Percentiles rank a stretch among this genome's conserved stretches.
These are phyloP conservation scores for Smittia sp. DNA, from an alignment of 2,888 invertebrate species.

Conservation along the genomic window DNA sequence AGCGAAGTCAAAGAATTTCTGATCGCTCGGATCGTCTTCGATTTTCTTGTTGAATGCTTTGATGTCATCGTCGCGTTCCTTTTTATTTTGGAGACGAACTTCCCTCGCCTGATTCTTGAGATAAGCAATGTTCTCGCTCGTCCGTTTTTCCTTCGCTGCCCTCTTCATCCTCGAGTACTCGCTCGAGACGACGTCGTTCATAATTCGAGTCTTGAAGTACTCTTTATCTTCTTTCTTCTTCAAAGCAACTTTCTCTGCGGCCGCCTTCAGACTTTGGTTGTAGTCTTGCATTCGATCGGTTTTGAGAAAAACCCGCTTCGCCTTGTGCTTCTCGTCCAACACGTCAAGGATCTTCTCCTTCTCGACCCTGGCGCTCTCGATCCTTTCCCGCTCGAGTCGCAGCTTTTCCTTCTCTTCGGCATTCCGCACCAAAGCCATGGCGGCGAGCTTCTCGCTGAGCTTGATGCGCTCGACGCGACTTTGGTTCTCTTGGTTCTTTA, in stretches of 20 bases:
- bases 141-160: neutral
- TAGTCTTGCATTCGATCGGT: slow-evolving; percentile 17
- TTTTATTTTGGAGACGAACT: neutral
- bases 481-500: neutral
- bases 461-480: slow-evolving; percentile 3
- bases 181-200: slow-evolving; percentile 12
- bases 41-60: neutral
- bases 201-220: slow-evolving; percentile 15
- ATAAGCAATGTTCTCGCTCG: neutral
- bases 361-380: neutral
- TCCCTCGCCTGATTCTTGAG: neutral
- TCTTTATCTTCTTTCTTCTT: slow-evolving; percentile 28
- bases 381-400: neutral
- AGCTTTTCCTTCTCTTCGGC: neutral
- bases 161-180: slow-evolving; percentile 1
- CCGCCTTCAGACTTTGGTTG: slow-evolving; percentile 16
- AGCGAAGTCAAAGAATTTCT: slow-evolving; percentile 27
- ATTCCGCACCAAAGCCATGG: neutral
- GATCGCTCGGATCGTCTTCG: neutral
- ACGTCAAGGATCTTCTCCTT: slow-evolving; percentile 26
- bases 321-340: neutral
- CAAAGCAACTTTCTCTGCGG: neutral
- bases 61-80: neutral
- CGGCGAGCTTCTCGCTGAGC: neutral
- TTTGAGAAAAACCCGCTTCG: neutral